A percentile compares a stretch with the other conserved stretches of the same genome.
phyloP scores from a whole-genome alignment of 2,888 invertebrate genomes.

The Apodemia hepburni region DNA sequence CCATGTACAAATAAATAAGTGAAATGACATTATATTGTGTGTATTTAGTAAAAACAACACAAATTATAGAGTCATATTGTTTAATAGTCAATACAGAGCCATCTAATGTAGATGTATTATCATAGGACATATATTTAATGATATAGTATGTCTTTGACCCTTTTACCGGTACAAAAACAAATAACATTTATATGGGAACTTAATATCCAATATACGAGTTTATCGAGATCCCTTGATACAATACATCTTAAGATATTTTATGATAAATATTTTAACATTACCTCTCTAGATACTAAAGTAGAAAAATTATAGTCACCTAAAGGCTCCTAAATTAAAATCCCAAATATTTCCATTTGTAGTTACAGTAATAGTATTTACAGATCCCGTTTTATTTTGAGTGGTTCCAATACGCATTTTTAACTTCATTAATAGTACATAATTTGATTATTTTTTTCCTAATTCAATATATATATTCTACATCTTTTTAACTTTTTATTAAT shows the following conservation, averaged over 20 bases:
- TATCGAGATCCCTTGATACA: constrained; percentile 59
- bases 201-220: constrained; percentile 47
- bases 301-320: constrained; percentile 57
- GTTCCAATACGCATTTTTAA: constrained; percentile 6
- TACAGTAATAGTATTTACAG: constrained; percentile 7
- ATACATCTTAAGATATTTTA: constrained; percentile 44
- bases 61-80: constrained; percentile 62
- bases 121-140: constrained; percentile 51
- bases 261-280: constrained; percentile 50
- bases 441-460: neutral
- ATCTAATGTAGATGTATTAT: constrained; percentile 60
- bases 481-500: neutral
- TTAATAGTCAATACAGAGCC: constrained; percentile 77
- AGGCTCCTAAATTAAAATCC: constrained; percentile 48
- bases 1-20: constrained; percentile 83
- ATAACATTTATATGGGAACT: constrained; percentile 55
- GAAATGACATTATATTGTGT: constrained; percentile 55
- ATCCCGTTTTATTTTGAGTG: constrained; percentile 2
- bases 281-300: constrained; percentile 68
- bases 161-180: constrained; percentile 68
- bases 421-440: constrained; percentile 5
- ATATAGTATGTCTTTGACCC: constrained; percentile 42
- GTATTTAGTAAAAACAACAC: constrained; percentile 51
- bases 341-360: constrained; percentile 37
- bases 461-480: neutral